phyloP scores from a whole-genome alignment of 1,140 invertebrate genomes.

The Cydia splendana region DNA sequence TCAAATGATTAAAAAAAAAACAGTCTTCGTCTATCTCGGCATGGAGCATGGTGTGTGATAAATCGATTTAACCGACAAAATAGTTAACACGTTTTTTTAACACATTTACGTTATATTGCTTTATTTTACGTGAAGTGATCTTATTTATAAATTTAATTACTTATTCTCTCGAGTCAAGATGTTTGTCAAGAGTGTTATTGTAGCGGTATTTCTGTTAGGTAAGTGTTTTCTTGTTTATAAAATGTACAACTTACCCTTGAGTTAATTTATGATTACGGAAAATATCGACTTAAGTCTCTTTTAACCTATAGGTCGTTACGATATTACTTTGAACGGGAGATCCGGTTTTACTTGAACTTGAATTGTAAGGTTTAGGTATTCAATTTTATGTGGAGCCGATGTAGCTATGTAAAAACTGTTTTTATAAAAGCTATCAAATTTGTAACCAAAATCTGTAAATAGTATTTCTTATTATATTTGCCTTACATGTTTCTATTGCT shows the following conservation, averaged over 20 bases:
- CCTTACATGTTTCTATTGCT: too few relatives aligned
- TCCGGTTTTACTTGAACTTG: neutral
- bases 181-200: slow-evolving; percentile 6
- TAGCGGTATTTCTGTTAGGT: slow-evolving; percentile 21
- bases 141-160: neutral
- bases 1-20: neutral
- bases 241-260: slow-evolving; percentile 8
- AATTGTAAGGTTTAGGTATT: too few relatives aligned
- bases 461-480: too few relatives aligned
- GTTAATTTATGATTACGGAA: slow-evolving; percentile 18
- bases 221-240: slow-evolving; percentile 2
- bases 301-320: neutral
- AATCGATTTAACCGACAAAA: neutral
- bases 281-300: neutral
- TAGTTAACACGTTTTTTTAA: neutral
- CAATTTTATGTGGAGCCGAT: too few relatives aligned
- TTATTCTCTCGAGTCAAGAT: neutral
- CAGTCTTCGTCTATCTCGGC: neutral
- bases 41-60: neutral
- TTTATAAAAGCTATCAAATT: too few relatives aligned
- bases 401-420: too few relatives aligned
- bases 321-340: neutral
- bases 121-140: slow-evolving; percentile 8
- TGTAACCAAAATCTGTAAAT: too few relatives aligned
- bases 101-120: neutral